A percentile compares a stretch with the other conserved stretches of the same genome.
phyloP scores from a whole-genome alignment of 2,888 invertebrate species.

The Augiades crinisus region DNA sequence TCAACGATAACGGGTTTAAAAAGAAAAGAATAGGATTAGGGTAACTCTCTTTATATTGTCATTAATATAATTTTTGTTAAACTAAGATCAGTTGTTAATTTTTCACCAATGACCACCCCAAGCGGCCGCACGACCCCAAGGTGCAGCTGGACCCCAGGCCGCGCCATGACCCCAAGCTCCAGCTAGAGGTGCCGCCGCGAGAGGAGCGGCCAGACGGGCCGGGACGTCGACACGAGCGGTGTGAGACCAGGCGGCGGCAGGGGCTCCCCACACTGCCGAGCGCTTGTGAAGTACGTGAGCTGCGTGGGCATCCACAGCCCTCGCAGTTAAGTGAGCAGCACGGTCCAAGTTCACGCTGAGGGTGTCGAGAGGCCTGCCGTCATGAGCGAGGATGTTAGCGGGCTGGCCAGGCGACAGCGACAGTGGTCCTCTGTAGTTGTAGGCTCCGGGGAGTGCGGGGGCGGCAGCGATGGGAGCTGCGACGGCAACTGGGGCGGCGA shows the following conservation, averaged over 20 bases:
- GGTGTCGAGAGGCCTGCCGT: constrained; percentile 71
- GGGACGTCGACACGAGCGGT: constrained; percentile 40
- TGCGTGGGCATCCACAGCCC: constrained; percentile 42
- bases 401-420: constrained; percentile 71
- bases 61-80: constrained; percentile 29
- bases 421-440: constrained; percentile 63
- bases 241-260: constrained; percentile 41
- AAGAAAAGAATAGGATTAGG: constrained; percentile 24
- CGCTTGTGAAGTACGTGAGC: constrained; percentile 55
- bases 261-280: constrained; percentile 40
- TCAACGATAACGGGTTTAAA: not conserved
- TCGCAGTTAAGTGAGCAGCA: constrained; percentile 64
- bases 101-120: constrained; percentile 52
- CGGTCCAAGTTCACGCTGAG: constrained; percentile 72
- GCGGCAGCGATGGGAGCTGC: constrained; percentile 42
- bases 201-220: constrained; percentile 39
- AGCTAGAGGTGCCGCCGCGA: constrained; percentile 35
- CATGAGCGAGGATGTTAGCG: constrained; percentile 64
- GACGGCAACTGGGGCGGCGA: constrained; percentile 59
- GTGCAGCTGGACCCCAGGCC: constrained; percentile 36
- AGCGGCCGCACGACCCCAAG: constrained; percentile 36
- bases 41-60: constrained; percentile 70
- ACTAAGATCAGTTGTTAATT: constrained; percentile 34
- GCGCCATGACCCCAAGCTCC: constrained; percentile 37
- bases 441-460: constrained; percentile 53